A percentile compares a stretch with the other conserved stretches of the same genome.
Conservation (phyloP, 2,888 invertebrate genomes). For the Tinea trinotella region DNA sequence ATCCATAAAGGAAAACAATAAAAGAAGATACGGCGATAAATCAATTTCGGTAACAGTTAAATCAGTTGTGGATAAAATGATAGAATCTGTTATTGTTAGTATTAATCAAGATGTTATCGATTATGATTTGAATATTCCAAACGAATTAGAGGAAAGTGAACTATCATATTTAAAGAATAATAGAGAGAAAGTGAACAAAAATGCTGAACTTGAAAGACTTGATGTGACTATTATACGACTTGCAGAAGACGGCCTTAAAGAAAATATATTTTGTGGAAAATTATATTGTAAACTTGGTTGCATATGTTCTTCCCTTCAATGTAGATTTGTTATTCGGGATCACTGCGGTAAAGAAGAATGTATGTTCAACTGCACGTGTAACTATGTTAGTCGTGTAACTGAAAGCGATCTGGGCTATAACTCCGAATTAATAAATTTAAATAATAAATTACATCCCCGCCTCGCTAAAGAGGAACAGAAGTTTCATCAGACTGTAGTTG, state of each 20-base stretch:
- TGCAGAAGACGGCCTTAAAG: constrained; percentile 32
- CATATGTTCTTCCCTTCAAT: constrained; percentile 74
- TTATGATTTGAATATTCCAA: constrained; percentile 36
- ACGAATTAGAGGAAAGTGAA: constrained; percentile 35
- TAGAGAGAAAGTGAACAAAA: constrained; percentile 48
- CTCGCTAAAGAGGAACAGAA: constrained; percentile 80
- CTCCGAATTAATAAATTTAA: constrained; percentile 46
- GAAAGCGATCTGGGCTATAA: constrained; percentile 20
- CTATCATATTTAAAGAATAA: constrained; percentile 20
- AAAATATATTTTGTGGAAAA: constrained; percentile 54
- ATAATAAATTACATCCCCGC: constrained; percentile 63
- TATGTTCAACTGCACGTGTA: constrained; percentile 70
- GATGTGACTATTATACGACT: constrained; percentile 77
- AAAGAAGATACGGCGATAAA: constrained; percentile 22
- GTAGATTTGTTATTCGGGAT: constrained; percentile 49
- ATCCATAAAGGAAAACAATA: neutral
- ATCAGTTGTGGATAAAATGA: constrained; percentile 63
- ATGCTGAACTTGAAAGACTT: constrained; percentile 71
- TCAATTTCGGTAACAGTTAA: constrained; percentile 31
- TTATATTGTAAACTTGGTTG: constrained; percentile 76
- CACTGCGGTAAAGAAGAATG: constrained; percentile 77
- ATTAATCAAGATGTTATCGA: constrained; percentile 68
- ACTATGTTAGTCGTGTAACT: constrained; percentile 32
- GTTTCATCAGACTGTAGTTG: constrained; percentile 79
- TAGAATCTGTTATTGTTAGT: constrained; percentile 74